Percentiles rank a stretch among this genome's conserved stretches.
These are phyloP conservation scores for Zosterops japonicus DNA, from an alignment of 2,113 vertebrate species.

Conservation along the genomic window DNA sequence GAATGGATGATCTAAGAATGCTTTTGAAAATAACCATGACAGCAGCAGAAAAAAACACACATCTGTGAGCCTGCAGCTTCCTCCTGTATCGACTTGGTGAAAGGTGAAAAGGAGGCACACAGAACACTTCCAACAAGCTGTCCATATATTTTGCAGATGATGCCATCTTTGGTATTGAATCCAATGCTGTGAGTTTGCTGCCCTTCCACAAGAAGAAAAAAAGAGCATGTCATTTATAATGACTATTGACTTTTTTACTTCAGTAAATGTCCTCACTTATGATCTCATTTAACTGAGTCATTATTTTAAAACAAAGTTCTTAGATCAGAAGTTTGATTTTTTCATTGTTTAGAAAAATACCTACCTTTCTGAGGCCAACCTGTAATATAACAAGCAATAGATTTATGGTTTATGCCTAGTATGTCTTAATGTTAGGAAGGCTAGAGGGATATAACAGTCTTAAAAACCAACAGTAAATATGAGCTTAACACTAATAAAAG, in stretches of 20 bases:
- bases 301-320: not conserved
- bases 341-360: not conserved
- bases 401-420: not conserved
- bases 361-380: not conserved
- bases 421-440: not conserved
- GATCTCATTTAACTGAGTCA: not conserved
- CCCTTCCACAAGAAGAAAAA: not conserved
- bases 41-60: not conserved
- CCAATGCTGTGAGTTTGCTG: not conserved
- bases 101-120: not conserved
- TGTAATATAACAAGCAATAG: not conserved
- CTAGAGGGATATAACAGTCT: not conserved
- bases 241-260: not conserved
- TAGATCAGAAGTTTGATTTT: not conserved
- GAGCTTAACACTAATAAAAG: not conserved
- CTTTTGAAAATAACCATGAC: slow-evolving; percentile 15
- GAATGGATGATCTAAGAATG: slow-evolving; percentile 24
- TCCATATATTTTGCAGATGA: not conserved
- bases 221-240: not conserved
- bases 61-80: not conserved
- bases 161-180: not conserved
- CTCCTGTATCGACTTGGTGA: not conserved
- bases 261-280: not conserved
- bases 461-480: not conserved
- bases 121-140: not conserved